Evolutionary conservation across 2,113 vertebrate genomes (phyloP).

Genomic region (Phrynocephalus versicolor): DNA sequence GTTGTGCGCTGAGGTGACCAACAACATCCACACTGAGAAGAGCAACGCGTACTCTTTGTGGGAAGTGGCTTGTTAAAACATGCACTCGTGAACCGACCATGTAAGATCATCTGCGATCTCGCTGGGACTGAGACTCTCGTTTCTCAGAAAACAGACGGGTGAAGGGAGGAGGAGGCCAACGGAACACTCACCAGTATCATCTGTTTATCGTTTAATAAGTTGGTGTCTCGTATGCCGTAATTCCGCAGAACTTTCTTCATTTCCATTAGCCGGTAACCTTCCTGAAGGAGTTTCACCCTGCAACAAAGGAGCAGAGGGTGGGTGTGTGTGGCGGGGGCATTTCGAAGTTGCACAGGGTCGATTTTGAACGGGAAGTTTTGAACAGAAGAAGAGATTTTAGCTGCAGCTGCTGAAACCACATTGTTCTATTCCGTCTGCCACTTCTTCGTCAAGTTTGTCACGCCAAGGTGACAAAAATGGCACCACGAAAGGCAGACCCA

Average conservation of each 20-base stretch:
- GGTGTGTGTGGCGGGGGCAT: too few relatives aligned
- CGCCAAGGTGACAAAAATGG: not conserved
- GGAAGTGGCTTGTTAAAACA: not conserved
- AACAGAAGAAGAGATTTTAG: not conserved
- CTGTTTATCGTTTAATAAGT: constrained; percentile 83
- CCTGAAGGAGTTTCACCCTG: constrained; percentile 90
- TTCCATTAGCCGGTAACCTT: constrained; percentile 93
- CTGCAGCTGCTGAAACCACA: not conserved
- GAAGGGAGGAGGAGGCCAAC: not conserved
- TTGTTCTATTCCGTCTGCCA: too few relatives aligned
- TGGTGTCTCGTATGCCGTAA: constrained; percentile 91
- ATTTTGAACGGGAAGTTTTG: not conserved
- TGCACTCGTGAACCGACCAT: not conserved
- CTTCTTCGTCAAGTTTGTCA: not conserved
- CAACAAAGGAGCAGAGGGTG: not conserved
- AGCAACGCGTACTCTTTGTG: not conserved
- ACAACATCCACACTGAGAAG: not conserved
- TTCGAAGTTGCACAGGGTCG: too few relatives aligned
- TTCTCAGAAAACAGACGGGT: not conserved
- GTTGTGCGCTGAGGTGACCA: not conserved
- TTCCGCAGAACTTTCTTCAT: constrained; percentile 91
- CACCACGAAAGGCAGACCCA: not conserved
- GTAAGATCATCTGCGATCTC: not conserved
- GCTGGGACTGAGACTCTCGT: too few relatives aligned
- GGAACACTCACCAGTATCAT: constrained; percentile 82